Conservation (phyloP, 2,888 invertebrate genomes). For the Nematopogon swammerdamellus region DNA sequence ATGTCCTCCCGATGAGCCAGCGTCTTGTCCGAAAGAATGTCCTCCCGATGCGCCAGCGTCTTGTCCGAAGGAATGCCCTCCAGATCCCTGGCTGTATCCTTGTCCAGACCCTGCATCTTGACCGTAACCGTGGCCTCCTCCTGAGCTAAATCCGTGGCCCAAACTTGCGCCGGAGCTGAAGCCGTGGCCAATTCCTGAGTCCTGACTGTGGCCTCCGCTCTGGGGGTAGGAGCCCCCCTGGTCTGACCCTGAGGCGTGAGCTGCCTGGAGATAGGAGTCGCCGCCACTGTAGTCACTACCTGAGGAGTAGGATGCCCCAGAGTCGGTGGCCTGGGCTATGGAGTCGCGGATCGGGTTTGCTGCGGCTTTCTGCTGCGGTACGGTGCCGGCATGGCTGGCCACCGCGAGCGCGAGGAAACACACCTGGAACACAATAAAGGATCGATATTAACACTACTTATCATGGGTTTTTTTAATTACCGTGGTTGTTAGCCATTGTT, state of each 20-base stretch:
- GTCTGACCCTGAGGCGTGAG: conserved; percentile 26
- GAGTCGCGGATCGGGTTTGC: conserved; percentile 16
- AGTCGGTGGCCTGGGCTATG: background rate
- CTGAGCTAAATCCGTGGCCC: background rate
- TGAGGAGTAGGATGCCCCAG: conserved; percentile 6
- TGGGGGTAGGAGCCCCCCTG: conserved; percentile 13
- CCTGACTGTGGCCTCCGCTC: background rate
- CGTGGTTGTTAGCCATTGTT: too few species aligned
- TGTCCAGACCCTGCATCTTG: background rate
- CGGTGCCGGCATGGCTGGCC: conserved; percentile 36
- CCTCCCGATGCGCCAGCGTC: background rate
- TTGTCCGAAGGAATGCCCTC: background rate
- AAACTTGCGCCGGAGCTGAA: background rate
- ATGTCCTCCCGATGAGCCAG: background rate
- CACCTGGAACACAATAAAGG: too few species aligned
- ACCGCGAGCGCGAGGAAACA: conserved; percentile 41
- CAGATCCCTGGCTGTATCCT: background rate
- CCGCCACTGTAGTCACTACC: conserved; percentile 21
- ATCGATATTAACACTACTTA: too few species aligned
- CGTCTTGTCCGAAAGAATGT: conserved; percentile 1
- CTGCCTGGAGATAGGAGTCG: conserved; percentile 41
- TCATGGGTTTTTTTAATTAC: too few species aligned
- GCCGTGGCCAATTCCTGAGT: conserved; percentile 1
- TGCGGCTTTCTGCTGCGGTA: conserved; percentile 9
- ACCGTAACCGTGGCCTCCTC: background rate